phyloP scores from a whole-genome alignment of 2,113 vertebrate species.

The Podilymbus podiceps region DNA sequence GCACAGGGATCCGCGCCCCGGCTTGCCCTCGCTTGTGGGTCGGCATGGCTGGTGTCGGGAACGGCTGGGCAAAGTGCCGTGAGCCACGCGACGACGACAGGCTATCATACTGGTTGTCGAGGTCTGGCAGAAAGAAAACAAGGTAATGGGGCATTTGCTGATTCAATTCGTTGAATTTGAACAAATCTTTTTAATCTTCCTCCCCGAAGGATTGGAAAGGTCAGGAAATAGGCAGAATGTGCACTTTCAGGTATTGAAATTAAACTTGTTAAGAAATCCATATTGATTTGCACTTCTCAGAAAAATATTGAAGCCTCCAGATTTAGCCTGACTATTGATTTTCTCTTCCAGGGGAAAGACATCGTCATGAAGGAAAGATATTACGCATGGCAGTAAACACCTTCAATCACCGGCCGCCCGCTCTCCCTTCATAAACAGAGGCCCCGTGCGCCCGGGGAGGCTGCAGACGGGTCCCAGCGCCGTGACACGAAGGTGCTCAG shows the following conservation, averaged over 20 bases:
- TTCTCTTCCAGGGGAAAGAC: conserved; percentile 49
- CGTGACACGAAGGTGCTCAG: fast-evolving
- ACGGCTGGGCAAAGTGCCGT: background rate
- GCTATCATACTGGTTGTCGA: background rate
- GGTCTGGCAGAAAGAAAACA: background rate
- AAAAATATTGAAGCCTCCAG: conserved; percentile 52
- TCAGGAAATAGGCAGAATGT: conserved; percentile 32
- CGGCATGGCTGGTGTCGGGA: fast-evolving
- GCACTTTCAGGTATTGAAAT: conserved; percentile 57
- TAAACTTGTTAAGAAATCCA: conserved; percentile 64
- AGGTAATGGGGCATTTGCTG: conserved; percentile 37
- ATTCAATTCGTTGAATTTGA: conserved; percentile 24
- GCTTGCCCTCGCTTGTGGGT: background rate
- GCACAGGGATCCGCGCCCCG: fast-evolving
- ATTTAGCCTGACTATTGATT: conserved; percentile 56
- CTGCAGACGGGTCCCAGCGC: background rate
- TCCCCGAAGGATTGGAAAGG: conserved; percentile 12
- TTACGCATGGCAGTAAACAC: conserved; percentile 43
- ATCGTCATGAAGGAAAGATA: background rate
- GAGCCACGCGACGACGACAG: background rate
- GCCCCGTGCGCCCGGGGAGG: background rate
- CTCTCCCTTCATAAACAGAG: background rate
- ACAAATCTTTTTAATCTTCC: conserved; percentile 26
- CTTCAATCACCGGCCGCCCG: background rate
- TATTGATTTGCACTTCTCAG: conserved; percentile 58